Conservation (phyloP, 1,140 invertebrate genomes). For the Wiebesia pumilae region DNA sequence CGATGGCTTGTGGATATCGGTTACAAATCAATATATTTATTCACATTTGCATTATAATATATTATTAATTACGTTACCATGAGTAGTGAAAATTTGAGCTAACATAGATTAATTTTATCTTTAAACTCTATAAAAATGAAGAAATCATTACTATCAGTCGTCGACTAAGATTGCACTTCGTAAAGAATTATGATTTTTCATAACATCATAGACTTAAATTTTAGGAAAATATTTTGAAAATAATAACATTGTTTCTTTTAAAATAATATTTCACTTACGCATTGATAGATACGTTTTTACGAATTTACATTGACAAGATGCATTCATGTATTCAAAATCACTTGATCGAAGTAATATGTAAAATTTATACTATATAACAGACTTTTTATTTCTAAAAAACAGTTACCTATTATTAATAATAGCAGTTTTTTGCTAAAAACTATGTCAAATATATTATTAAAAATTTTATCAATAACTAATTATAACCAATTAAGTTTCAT, state of each 20-base stretch:
- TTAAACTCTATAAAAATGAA: background rate
- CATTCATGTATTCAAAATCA: background rate
- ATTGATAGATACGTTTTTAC: background rate
- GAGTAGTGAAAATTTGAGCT: background rate
- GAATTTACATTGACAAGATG: background rate
- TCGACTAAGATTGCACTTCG: background rate
- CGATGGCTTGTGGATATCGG: background rate
- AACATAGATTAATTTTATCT: background rate
- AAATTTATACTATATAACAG: background rate
- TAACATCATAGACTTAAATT: too few species aligned
- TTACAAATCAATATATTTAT: too few species aligned
- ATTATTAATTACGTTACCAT: background rate
- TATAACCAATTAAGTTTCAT: background rate
- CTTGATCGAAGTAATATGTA: background rate
- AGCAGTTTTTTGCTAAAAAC: background rate
- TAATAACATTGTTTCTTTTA: too few species aligned
- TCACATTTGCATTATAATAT: background rate
- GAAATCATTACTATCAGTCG: background rate
- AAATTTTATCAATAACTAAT: background rate
- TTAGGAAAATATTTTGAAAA: too few species aligned
- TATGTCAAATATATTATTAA: background rate
- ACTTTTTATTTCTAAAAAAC: background rate
- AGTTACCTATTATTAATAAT: background rate
- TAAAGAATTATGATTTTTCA: too few species aligned
- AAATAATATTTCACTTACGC: too few species aligned